phyloP scores from a whole-genome alignment of 1,140 invertebrate genomes.

The Pygmarrhopalites habei region DNA sequence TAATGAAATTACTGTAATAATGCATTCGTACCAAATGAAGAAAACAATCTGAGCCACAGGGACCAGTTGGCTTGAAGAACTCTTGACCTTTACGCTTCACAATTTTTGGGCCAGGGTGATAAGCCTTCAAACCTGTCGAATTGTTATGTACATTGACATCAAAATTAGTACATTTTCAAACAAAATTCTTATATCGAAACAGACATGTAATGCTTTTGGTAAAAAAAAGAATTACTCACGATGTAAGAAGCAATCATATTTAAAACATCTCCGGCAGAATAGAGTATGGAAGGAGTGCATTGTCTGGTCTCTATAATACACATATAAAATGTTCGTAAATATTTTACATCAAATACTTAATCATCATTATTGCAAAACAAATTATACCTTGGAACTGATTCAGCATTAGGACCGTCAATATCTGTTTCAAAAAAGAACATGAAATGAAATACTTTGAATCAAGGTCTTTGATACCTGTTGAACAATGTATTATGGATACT shows the following conservation, averaged over 20 bases:
- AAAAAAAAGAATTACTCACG: constrained; percentile 62
- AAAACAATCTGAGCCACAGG: constrained; percentile 82
- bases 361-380: too few relatives aligned
- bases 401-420: constrained; percentile 86
- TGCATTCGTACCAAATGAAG: constrained; percentile 74
- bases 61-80: constrained; percentile 71
- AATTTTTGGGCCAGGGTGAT: constrained; percentile 82
- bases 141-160: not conserved
- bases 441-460: too few relatives aligned
- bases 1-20: too few relatives aligned
- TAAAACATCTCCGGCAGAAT: constrained; percentile 92
- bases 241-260: constrained; percentile 96
- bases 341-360: too few relatives aligned
- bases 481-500: too few relatives aligned
- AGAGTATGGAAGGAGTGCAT: constrained; percentile 96
- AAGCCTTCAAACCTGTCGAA: constrained; percentile 65
- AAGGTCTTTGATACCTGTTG: too few relatives aligned
- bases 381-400: constrained; percentile 78
- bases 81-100: constrained; percentile 82
- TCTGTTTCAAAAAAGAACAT: too few relatives aligned
- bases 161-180: too few relatives aligned
- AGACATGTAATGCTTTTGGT: not conserved
- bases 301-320: constrained; percentile 89
- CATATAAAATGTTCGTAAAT: too few relatives aligned
- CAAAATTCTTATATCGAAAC: not conserved